Percentiles rank a stretch among this genome's conserved stretches.
Conservation (phyloP, 2,888 invertebrate genomes). For the Heliconius sara region DNA sequence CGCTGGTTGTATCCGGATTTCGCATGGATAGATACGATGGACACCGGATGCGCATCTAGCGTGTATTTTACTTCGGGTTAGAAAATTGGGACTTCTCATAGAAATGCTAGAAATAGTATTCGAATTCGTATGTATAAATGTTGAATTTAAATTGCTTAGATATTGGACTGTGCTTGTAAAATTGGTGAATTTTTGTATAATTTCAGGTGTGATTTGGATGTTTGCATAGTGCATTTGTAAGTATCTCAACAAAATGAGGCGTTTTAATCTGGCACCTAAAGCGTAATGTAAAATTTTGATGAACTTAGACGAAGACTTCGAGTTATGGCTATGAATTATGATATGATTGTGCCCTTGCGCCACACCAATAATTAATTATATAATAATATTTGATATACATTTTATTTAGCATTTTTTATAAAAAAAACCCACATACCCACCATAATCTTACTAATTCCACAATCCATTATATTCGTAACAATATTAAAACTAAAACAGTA, state of each 20-base stretch:
- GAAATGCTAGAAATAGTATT: constrained; percentile 34
- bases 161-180: background rate
- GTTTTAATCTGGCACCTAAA: background rate
- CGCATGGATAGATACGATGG: constrained; percentile 62
- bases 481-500: constrained; percentile 33
- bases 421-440: background rate
- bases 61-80: constrained; percentile 51
- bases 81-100: constrained; percentile 43
- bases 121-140: constrained; percentile 2
- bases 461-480: constrained; percentile 22
- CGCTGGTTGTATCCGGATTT: constrained; percentile 61
- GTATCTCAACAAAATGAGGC: background rate
- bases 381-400: background rate
- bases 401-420: background rate
- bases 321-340: too few relatives aligned
- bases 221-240: background rate
- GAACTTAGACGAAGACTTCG: too few relatives aligned
- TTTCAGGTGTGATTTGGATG: background rate
- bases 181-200: background rate
- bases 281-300: background rate
- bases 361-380: background rate
- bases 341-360: too few relatives aligned
- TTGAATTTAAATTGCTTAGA: background rate
- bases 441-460: background rate
- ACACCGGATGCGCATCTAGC: constrained; percentile 55